Evolutionary conservation across 2,888 invertebrate genomes (phyloP).

Genomic region (Chalcis sispes): DNA sequence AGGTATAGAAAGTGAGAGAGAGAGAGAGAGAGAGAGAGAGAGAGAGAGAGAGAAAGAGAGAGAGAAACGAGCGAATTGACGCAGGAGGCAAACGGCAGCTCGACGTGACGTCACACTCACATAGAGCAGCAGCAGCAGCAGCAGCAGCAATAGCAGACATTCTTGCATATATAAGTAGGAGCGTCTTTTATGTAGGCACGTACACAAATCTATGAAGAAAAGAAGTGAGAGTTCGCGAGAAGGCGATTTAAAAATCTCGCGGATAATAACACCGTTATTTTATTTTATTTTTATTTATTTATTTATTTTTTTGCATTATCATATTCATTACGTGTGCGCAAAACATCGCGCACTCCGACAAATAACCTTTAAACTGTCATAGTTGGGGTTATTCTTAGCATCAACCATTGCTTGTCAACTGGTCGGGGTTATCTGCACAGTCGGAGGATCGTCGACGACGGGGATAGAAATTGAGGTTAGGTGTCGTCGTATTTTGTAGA

Average conservation of each 20-base stretch:
- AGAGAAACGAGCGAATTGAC: conserved; percentile 33
- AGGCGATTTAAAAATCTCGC: background rate
- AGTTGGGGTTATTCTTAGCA: too few species aligned
- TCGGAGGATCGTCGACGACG: too few species aligned
- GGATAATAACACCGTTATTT: background rate
- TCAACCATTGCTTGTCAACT: too few species aligned
- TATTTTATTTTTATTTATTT: too few species aligned
- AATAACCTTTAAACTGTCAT: too few species aligned
- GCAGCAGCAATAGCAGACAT: background rate
- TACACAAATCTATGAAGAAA: background rate
- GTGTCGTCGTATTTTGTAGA: background rate
- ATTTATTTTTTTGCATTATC: too few species aligned
- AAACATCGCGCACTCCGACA: too few species aligned
- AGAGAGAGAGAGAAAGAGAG: background rate
- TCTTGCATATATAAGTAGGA: background rate
- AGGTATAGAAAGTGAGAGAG: too few species aligned
- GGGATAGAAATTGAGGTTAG: background rate
- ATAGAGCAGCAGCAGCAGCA: too few species aligned
- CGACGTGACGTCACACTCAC: conserved; percentile 38
- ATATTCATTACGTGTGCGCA: too few species aligned
- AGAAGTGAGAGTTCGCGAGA: too few species aligned
- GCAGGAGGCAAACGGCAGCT: conserved; percentile 11
- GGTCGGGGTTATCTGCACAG: too few species aligned
- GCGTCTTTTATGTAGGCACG: background rate
- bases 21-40: conserved; percentile 3